Percentiles rank a stretch among this genome's conserved stretches.
phyloP scores from a whole-genome alignment of 2,113 vertebrate genomes.

The Cariama cristata region DNA sequence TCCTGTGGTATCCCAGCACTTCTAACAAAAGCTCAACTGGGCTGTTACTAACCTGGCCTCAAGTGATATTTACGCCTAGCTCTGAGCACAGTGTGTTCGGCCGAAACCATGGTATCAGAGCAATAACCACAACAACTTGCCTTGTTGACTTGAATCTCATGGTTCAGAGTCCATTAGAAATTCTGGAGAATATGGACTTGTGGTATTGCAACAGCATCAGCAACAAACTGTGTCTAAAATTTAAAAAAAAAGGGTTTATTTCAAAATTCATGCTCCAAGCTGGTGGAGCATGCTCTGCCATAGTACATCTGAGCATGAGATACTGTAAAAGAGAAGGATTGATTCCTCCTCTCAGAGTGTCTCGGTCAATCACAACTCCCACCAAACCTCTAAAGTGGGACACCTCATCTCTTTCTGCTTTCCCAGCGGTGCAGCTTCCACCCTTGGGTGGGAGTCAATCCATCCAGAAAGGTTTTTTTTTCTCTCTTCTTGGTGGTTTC shows the following conservation, averaged over 20 bases:
- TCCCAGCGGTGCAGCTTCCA: background rate
- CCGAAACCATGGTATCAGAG: background rate
- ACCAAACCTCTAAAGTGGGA: background rate
- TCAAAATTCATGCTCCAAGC: background rate
- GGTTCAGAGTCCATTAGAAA: background rate
- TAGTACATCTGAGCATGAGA: background rate
- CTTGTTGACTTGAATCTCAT: background rate
- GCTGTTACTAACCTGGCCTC: background rate
- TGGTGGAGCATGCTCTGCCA: background rate
- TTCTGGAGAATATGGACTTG: background rate
- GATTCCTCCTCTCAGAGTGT: background rate
- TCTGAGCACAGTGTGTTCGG: background rate
- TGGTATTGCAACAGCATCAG: background rate
- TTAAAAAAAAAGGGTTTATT: background rate
- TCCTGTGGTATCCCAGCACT: background rate
- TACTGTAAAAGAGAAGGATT: background rate
- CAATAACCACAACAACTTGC: background rate
- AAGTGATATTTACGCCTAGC: background rate
- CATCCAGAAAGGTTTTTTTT: background rate
- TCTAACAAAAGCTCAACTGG: background rate
- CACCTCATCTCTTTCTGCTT: background rate
- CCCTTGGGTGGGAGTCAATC: background rate
- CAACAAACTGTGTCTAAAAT: background rate
- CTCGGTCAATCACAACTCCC: background rate
- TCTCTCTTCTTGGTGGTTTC: background rate